Conservation (phyloP, 2,888 invertebrate genomes). For the Hipparchia semele region DNA sequence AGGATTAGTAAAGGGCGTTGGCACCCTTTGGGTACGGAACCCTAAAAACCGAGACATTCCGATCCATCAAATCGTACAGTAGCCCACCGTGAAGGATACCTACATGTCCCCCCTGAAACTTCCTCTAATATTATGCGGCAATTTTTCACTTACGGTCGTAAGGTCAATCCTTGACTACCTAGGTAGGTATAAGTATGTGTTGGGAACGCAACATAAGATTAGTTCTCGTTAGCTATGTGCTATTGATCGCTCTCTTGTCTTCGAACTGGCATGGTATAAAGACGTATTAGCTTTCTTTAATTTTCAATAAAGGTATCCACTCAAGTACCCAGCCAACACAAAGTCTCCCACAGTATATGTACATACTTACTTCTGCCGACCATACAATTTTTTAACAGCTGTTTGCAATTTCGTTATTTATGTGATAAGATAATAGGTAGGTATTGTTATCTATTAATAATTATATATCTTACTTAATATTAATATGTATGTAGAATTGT, state of each 20-base stretch:
- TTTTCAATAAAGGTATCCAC: too few species aligned
- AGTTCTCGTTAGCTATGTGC: too few species aligned
- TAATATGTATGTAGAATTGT: neutral
- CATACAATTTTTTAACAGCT: neutral
- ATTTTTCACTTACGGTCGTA: slow-evolving; percentile 40
- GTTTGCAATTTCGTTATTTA: neutral
- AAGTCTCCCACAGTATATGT: neutral
- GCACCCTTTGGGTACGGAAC: too few species aligned
- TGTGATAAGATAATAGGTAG: neutral
- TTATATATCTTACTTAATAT: neutral
- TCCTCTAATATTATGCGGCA: slow-evolving; percentile 33
- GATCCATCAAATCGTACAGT: neutral
- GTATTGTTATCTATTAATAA: neutral
- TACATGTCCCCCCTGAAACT: slow-evolving; percentile 32
- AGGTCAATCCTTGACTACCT: slow-evolving; percentile 17
- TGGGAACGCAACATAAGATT: too few species aligned
- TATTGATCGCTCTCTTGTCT: too few species aligned
- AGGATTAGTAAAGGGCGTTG: too few species aligned
- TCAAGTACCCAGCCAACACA: neutral
- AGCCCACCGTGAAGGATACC: neutral
- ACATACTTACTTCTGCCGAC: too few species aligned
- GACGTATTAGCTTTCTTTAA: too few species aligned
- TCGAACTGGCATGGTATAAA: too few species aligned
- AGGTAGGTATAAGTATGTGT: too few species aligned
- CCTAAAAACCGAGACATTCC: slow-evolving; percentile 4